Conservation (phyloP, 2,888 invertebrate genomes). For the Linnaemya vulpina region DNA sequence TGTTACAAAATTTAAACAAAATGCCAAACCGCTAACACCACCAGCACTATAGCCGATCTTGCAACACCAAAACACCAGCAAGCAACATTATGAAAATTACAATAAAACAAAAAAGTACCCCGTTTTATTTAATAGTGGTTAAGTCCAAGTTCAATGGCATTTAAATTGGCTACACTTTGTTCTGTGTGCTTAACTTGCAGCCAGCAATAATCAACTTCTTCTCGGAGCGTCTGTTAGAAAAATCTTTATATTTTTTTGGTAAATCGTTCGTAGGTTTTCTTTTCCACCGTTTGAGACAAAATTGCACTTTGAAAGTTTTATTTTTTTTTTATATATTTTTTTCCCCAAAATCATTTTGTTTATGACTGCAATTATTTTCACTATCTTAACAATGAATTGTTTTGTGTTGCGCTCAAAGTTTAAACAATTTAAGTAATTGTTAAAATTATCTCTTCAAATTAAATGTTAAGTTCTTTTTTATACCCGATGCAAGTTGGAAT, state of each 20-base stretch:
- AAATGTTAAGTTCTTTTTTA: conserved; percentile 40
- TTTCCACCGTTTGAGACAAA: conserved; percentile 13
- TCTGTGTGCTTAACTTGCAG: conserved; percentile 5
- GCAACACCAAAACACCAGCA: conserved; percentile 25
- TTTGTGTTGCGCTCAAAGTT: conserved; percentile 23
- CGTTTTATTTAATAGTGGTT: conserved; percentile 64
- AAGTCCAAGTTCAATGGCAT: conserved; percentile 80
- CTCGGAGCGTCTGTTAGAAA: neutral
- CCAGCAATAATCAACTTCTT: neutral
- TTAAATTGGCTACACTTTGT: conserved; percentile 63
- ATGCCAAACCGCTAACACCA: conserved; percentile 28
- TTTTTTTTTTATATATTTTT: conserved; percentile 5
- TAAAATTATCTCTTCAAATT: conserved; percentile 49
- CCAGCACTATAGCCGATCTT: conserved; percentile 14
- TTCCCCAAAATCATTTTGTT: conserved; percentile 16
- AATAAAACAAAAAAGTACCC: neutral
- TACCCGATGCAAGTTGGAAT: conserved; percentile 28
- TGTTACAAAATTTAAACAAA: conserved; percentile 48
- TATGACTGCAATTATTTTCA: conserved; percentile 39
- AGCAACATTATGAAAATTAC: conserved; percentile 28
- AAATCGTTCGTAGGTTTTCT: neutral
- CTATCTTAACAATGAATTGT: conserved; percentile 38
- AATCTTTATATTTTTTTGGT: neutral
- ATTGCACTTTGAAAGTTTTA: neutral
- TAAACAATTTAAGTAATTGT: conserved; percentile 59